phyloP scores from a whole-genome alignment of 1,140 invertebrate species.

The Drosophila leontia region DNA sequence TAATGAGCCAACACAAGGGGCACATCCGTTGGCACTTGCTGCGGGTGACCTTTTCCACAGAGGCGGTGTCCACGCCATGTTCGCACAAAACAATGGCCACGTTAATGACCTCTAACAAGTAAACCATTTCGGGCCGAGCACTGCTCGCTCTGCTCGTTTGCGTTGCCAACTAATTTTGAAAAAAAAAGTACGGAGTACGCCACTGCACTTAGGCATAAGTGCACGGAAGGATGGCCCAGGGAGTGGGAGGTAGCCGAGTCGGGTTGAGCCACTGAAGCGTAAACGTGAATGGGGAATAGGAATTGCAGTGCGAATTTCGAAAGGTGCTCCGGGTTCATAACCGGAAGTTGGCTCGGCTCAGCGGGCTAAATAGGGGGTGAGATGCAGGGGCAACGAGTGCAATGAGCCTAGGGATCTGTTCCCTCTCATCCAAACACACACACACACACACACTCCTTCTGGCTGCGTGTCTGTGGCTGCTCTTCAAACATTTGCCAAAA shows the following conservation, averaged over 20 bases:
- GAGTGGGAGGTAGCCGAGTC: neutral
- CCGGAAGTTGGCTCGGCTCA: constrained; percentile 66
- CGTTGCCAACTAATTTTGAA: constrained; percentile 66
- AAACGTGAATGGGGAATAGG: constrained; percentile 71
- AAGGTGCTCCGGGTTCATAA: constrained; percentile 71
- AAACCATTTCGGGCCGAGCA: constrained; percentile 55
- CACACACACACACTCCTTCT: constrained; percentile 6
- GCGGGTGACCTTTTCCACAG: constrained; percentile 70
- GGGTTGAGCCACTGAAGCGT: constrained; percentile 69
- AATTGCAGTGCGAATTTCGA: constrained; percentile 53
- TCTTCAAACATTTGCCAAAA: constrained; percentile 72
- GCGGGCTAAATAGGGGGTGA: constrained; percentile 1
- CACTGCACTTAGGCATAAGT: constrained; percentile 50
- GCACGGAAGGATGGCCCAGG: constrained; percentile 27
- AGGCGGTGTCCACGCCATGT: constrained; percentile 29
- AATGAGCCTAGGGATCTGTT: constrained; percentile 48
- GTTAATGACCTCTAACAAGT: constrained; percentile 83
- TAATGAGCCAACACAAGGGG: constrained; percentile 63
- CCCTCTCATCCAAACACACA: constrained; percentile 5
- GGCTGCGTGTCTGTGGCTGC: constrained; percentile 37
- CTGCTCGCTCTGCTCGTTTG: constrained; percentile 31
- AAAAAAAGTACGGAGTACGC: constrained; percentile 23
- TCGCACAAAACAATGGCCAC: constrained; percentile 64
- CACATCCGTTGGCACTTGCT: constrained; percentile 64
- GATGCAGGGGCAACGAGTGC: constrained; percentile 47